Percentiles rank a stretch among this genome's conserved stretches.
phyloP scores from a whole-genome alignment of 92 coral and sea anemone genomes.

The Epizoanthus illoricatus region DNA sequence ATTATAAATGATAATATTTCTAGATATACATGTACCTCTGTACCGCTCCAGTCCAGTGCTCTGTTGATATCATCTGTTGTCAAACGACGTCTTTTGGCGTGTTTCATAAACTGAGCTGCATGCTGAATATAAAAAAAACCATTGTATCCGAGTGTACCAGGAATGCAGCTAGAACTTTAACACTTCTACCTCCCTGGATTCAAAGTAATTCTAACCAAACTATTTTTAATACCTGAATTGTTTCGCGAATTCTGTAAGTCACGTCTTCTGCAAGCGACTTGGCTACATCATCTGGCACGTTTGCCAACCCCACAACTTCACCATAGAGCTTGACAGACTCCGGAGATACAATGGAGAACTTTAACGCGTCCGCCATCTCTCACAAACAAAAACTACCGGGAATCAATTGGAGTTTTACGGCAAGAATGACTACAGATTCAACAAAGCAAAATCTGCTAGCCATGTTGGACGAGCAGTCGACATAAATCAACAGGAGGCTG shows the following conservation, averaged over 20 bases:
- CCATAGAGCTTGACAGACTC: constrained; percentile 84
- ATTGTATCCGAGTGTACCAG: not conserved
- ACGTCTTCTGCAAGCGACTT: constrained; percentile 88
- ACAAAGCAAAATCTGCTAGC: not conserved
- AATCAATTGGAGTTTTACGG: not conserved
- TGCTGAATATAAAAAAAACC: constrained; percentile 42
- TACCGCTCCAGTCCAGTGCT: constrained; percentile 77
- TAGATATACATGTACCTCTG: constrained; percentile 59
- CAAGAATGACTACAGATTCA: not conserved
- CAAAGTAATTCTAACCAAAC: not conserved
- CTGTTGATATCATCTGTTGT: constrained; percentile 89
- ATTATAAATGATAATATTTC: too few relatives aligned
- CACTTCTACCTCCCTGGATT: not conserved
- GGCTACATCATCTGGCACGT: constrained; percentile 66
- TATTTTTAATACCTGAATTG: constrained; percentile 63
- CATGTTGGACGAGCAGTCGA: constrained; percentile 11
- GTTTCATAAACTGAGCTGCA: constrained; percentile 89
- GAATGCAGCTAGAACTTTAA: not conserved
- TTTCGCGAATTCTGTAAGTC: constrained; percentile 90
- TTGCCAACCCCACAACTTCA: constrained; percentile 73
- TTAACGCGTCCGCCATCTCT: constrained; percentile 50
- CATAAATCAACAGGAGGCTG: not conserved
- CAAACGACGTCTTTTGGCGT: constrained; percentile 84
- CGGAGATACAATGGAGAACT: constrained; percentile 78
- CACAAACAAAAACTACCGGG: not conserved